Conservation (phyloP, 2,888 invertebrate genomes). For the Syrista parreyssii region DNA sequence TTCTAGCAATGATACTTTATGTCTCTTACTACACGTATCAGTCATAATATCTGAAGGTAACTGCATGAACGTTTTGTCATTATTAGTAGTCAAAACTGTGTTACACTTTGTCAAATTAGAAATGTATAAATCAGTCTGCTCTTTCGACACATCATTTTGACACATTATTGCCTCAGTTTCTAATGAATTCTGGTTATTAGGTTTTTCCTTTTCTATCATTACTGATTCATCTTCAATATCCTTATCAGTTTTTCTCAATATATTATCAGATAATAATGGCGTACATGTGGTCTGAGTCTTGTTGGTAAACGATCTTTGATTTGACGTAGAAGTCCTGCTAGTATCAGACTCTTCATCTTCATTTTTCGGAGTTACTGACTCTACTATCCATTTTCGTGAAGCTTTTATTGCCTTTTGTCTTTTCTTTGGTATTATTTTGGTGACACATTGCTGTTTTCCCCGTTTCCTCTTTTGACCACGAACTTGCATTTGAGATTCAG, state of each 20-base stretch:
- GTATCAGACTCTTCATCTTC: neutral
- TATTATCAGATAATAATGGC: neutral
- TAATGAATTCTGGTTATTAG: neutral
- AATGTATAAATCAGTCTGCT: neutral
- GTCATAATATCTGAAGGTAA: neutral
- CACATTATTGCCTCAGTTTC: neutral
- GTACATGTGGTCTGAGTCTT: neutral
- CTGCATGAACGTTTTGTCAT: neutral
- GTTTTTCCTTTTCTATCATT: neutral
- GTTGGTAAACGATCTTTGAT: neutral
- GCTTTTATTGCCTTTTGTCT: neutral
- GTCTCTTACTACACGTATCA: neutral
- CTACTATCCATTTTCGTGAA: neutral
- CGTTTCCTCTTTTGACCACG: neutral
- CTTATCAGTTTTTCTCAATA: neutral
- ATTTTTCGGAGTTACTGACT: neutral
- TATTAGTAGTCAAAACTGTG: neutral
- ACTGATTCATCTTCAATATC: neutral
- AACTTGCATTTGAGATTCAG: neutral
- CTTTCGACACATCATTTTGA: neutral
- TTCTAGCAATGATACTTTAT: neutral
- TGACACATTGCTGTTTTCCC: neutral
- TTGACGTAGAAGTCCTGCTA: neutral
- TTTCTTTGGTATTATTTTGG: slow-evolving; percentile 5
- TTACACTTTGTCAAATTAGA: neutral